Percentiles rank a stretch among this genome's conserved stretches.
phyloP scores from a whole-genome alignment of 2,888 invertebrate species.

The Himalopsyche anomala region DNA sequence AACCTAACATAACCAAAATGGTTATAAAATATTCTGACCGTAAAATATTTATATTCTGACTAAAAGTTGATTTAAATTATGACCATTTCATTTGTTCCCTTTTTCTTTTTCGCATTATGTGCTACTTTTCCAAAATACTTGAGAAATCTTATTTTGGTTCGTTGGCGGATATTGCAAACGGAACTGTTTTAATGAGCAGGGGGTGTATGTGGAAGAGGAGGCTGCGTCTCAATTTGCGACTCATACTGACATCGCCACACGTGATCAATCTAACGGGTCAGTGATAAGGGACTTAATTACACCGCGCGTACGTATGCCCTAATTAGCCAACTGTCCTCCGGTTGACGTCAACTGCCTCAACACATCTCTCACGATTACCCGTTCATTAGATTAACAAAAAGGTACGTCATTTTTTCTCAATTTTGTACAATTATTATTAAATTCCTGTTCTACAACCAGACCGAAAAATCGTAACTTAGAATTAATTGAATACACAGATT shows the following conservation, averaged over 20 bases:
- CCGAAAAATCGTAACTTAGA: too few species aligned
- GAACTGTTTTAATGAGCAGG: background rate
- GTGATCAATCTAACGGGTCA: background rate
- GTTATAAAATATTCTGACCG: too few species aligned
- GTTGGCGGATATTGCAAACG: background rate
- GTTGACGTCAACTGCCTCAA: background rate
- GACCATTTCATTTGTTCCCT: too few species aligned
- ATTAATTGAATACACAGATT: too few species aligned
- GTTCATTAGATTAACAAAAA: too few species aligned
- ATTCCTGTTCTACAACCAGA: too few species aligned
- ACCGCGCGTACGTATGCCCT: background rate
- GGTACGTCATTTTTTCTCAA: too few species aligned
- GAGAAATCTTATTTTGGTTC: background rate
- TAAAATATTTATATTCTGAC: too few species aligned
- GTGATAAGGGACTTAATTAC: conserved; percentile 6
- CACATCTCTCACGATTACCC: background rate
- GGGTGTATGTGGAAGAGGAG: background rate
- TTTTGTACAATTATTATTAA: too few species aligned
- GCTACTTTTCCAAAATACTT: background rate
- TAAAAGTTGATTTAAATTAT: too few species aligned
- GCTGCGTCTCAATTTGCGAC: background rate
- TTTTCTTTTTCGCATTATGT: too few species aligned
- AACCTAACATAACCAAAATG: too few species aligned
- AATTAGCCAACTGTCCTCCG: background rate
- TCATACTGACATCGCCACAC: background rate